Conservation (phyloP, 2,797 vertebrate species). For the Mormyrops attenuatus region DNA sequence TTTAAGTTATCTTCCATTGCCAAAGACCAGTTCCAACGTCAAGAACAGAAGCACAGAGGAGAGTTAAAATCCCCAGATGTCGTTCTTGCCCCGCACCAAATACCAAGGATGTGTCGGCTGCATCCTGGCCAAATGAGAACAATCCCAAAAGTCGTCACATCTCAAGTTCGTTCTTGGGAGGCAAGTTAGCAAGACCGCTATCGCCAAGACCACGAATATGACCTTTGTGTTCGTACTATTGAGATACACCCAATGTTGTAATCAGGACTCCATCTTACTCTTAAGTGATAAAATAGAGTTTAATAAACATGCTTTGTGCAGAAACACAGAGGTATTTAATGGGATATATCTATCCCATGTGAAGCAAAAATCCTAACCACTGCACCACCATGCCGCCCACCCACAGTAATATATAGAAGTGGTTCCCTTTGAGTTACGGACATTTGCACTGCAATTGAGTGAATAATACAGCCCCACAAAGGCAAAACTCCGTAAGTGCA, state of each 20-base stretch:
- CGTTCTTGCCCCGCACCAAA: neutral
- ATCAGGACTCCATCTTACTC: neutral
- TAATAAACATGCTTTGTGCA: neutral
- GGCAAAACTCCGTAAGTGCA: neutral
- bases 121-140: neutral
- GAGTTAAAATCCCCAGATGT: neutral
- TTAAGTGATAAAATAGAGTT: neutral
- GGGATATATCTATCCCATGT: neutral
- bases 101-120: neutral
- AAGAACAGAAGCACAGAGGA: neutral
- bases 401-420: neutral
- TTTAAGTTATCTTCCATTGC: neutral
- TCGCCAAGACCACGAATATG: neutral
- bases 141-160: neutral
- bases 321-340: neutral
- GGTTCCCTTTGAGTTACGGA: neutral
- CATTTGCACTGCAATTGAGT: neutral
- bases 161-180: neutral
- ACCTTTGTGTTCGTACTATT: neutral
- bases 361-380: neutral
- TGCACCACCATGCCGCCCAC: neutral
- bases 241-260: neutral
- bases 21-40: neutral
- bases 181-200: neutral
- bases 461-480: neutral